Conservation (phyloP, 2,888 invertebrate genomes). For the Sesamia inferens region DNA sequence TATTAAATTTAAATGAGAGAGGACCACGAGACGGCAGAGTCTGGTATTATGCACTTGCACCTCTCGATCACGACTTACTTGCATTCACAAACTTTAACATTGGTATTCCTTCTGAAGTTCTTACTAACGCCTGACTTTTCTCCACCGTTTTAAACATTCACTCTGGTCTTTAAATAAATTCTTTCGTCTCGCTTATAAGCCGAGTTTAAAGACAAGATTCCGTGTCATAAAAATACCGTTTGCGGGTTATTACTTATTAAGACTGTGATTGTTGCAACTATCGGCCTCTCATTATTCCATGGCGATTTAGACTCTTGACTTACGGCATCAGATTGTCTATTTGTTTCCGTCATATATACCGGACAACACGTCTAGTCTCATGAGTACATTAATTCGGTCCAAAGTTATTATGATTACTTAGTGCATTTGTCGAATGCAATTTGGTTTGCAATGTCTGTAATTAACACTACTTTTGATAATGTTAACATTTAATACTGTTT, state of each 20-base stretch:
- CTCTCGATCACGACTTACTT: slow-evolving; percentile 45
- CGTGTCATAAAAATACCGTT: slow-evolving; percentile 29
- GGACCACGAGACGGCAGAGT: slow-evolving; percentile 28
- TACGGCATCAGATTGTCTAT: slow-evolving; percentile 18
- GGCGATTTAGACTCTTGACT: slow-evolving; percentile 29
- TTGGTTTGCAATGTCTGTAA: slow-evolving; percentile 32
- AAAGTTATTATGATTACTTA: slow-evolving; percentile 21
- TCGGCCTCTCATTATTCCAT: slow-evolving; percentile 5
- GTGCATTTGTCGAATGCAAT: slow-evolving; percentile 28
- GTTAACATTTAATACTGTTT: too few species aligned
- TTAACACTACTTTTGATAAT: too few species aligned
- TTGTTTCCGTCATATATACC: slow-evolving; percentile 19
- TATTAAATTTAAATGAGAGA: slow-evolving; percentile 58
- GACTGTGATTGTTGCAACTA: slow-evolving; percentile 23
- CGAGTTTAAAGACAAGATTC: slow-evolving; percentile 26
- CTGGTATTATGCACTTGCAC: slow-evolving; percentile 46
- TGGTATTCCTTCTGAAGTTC: slow-evolving; percentile 18
- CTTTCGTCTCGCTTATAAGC: slow-evolving; percentile 28
- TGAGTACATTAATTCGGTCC: slow-evolving; percentile 8
- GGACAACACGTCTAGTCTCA: not conserved
- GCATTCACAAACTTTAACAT: slow-evolving; percentile 53
- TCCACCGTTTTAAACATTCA: slow-evolving; percentile 52
- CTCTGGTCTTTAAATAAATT: slow-evolving; percentile 42
- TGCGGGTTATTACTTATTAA: slow-evolving; percentile 8
- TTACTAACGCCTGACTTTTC: slow-evolving; percentile 40